phyloP scores from a whole-genome alignment of 2,888 invertebrate species.

The Arge pagana region DNA sequence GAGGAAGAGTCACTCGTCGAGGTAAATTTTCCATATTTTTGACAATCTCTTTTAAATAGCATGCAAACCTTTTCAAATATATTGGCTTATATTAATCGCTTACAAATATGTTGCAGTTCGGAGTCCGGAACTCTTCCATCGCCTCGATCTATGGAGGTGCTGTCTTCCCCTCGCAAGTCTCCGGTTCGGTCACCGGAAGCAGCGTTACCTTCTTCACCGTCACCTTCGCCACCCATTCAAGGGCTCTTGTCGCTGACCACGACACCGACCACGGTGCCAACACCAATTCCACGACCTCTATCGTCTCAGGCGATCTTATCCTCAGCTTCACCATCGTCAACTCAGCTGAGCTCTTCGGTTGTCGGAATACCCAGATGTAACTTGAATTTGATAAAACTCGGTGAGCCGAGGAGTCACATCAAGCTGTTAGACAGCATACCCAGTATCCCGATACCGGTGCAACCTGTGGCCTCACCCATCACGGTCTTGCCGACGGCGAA shows the following conservation, averaged over 20 bases:
- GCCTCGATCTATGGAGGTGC: constrained; percentile 30
- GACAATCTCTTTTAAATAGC: not conserved
- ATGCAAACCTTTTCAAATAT: not conserved
- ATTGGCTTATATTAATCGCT: not conserved
- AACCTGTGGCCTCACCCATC: constrained; percentile 42
- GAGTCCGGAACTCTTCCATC: constrained; percentile 33
- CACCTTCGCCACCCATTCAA: too few species aligned
- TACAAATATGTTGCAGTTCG: constrained; percentile 30
- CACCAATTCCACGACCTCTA: too few species aligned
- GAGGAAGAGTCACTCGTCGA: constrained; percentile 53
- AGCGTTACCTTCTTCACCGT: too few species aligned
- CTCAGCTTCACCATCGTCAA: too few species aligned
- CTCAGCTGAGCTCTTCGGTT: constrained; percentile 36
- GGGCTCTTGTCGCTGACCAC: too few species aligned
- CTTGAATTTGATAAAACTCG: constrained; percentile 50
- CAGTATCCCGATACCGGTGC: constrained; percentile 46
- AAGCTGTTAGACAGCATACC: constrained; percentile 52
- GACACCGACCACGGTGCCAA: too few species aligned
- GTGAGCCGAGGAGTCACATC: constrained; percentile 50
- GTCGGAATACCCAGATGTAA: constrained; percentile 49
- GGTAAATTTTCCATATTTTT: constrained; percentile 28
- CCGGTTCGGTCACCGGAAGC: constrained; percentile 22
- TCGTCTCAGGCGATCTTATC: too few species aligned
- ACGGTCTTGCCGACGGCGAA: constrained; percentile 38
- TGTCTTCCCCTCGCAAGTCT: constrained; percentile 35